Conservation (phyloP, 2,113 vertebrate species). For the Jaculus jaculus region DNA sequence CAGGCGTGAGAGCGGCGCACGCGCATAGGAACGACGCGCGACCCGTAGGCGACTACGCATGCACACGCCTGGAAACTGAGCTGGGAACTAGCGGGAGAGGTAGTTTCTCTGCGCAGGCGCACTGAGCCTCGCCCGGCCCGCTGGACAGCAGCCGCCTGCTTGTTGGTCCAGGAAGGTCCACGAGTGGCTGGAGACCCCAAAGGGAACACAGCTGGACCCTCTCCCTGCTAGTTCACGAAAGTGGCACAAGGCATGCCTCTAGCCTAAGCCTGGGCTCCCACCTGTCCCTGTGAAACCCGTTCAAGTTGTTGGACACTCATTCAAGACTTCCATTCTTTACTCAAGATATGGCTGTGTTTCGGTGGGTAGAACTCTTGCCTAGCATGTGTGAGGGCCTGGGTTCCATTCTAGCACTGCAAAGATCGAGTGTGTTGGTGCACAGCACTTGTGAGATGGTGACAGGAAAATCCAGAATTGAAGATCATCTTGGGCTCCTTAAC, state of each 20-base stretch:
- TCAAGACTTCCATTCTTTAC: no score
- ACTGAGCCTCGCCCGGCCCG: not conserved
- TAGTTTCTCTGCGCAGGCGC: slow-evolving; percentile 17
- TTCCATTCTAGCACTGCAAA: no score
- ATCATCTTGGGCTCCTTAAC: not conserved
- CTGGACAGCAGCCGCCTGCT: slow-evolving; percentile 44
- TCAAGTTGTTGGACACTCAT: no score
- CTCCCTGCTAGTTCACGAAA: no score
- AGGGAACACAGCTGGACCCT: no score
- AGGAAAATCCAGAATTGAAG: not conserved
- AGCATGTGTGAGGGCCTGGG: no score
- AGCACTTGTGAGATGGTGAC: not conserved
- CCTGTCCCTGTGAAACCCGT: no score
- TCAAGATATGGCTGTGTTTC: no score
- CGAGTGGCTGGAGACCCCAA: not conserved
- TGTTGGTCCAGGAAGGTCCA: no score
- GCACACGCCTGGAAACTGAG: not conserved
- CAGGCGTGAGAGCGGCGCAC: slow-evolving; percentile 66
- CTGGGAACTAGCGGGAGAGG: accelerated
- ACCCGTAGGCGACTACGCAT: not conserved
- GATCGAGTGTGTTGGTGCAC: not conserved
- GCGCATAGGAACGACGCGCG: slow-evolving; percentile 2
- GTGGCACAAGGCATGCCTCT: no score
- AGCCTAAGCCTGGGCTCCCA: no score
- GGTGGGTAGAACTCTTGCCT: no score